Evolutionary conservation across 2,888 invertebrate species (phyloP), one percentile per base, ranked within the genome.

Genomic region (Zeuzera pyrina): DNA sequence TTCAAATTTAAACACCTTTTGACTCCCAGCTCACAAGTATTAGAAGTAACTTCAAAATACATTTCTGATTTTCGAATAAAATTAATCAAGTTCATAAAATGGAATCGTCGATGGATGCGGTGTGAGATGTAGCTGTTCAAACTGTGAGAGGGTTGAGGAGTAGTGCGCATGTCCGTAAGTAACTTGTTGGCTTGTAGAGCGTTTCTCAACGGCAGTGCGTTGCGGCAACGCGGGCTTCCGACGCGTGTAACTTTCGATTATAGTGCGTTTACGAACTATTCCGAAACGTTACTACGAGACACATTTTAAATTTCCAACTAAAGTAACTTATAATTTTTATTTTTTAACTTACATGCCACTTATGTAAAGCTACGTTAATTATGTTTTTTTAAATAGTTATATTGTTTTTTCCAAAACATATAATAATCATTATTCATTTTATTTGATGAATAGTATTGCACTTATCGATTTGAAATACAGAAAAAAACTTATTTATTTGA

Each of bases 1-100:
- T 77, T n/a, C 70, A 76, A 77, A 63, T 74, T 71, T 74, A 69
- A 72, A 72, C 59, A 68, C 66, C 65, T 62, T 71, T 71, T 60
- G 59, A 57, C 54, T 57, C 43, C 35, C 37, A 14, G 29, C 29
- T 31, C 37, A 8, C 15, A 16, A 12, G 24, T 13, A 23, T 30
- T 32, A 33, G 34, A 34, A 40, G 34, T 39, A 34, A 38, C 33
- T 41, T 39, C 24, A 34, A 32, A 21, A 39, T 43, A n/a, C n/a
- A n/a, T n/a, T n/a, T n/a, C n/a, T n/a, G n/a, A n/a, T n/a, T n/a
- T n/a, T n/a, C n/a, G 19, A 19, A 6, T 19, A 5, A 19, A 19
- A 19, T 19, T 19, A 8, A 19, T 6, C 5, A 19, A 6, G 5
- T 19, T 4, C 34, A 38, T 32, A 29, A 16, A 36, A 33, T n/a